A percentile compares a stretch with the other conserved stretches of the same genome.
Evolutionary conservation across 2,888 invertebrate species (phyloP).

Genomic region (Holacanthella duospinosa): DNA sequence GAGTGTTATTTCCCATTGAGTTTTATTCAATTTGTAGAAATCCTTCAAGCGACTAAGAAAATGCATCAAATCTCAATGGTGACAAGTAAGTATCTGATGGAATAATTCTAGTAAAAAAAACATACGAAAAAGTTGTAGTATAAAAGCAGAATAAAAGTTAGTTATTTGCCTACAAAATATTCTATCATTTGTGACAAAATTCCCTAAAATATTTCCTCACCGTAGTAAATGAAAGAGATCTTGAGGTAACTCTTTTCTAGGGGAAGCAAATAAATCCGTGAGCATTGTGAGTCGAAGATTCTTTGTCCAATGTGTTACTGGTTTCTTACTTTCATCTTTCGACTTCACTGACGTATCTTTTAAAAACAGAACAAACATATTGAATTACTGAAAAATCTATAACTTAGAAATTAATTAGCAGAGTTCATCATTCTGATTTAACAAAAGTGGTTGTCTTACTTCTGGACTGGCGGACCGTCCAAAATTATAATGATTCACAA

Average conservation of each 20-base stretch:
- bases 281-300: conserved; percentile 31
- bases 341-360: too few species aligned
- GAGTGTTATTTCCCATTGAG: conserved; percentile 25
- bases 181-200: too few species aligned
- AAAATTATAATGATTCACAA: too few species aligned
- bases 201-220: conserved; percentile 15
- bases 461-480: too few species aligned
- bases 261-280: conserved; percentile 27
- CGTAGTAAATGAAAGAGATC: conserved; percentile 29
- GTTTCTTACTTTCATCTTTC: conserved; percentile 13
- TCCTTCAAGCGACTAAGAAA: conserved; percentile 44
- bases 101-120: conserved; percentile 17
- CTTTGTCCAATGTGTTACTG: conserved; percentile 33
- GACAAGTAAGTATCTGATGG: conserved; percentile 43
- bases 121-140: too few species aligned
- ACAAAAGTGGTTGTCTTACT: too few species aligned
- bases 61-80: conserved; percentile 45
- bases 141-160: too few species aligned
- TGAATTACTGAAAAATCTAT: too few species aligned
- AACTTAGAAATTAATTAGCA: too few species aligned
- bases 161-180: too few species aligned
- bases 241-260: conserved; percentile 29
- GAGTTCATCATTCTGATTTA: too few species aligned
- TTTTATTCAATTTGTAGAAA: conserved; percentile 39
- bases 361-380: too few species aligned